phyloP scores from a whole-genome alignment of 2,797 vertebrate species.

The Neosilurus mollespiculum region DNA sequence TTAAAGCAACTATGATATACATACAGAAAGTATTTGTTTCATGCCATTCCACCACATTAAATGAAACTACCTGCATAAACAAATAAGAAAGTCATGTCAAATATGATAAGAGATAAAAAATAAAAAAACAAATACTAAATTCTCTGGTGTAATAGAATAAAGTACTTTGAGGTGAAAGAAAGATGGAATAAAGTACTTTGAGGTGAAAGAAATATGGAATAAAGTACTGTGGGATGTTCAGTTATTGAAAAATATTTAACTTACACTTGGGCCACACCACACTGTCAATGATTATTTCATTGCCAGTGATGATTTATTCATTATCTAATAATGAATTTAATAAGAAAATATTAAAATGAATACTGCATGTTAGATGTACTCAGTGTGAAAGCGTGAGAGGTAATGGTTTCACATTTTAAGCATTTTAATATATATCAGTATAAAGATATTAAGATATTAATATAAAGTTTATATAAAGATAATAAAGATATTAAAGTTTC shows the following conservation, averaged over 20 bases:
- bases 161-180: no score
- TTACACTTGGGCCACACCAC: neutral
- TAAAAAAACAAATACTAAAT: neutral
- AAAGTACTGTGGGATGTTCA: neutral
- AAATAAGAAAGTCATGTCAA: neutral
- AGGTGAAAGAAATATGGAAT: no score
- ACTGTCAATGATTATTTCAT: neutral
- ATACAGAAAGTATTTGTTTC: no score
- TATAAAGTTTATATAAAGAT: no score
- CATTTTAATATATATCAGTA: neutral
- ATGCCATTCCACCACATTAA: no score
- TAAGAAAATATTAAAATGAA: neutral
- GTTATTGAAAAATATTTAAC: neutral
- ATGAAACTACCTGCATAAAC: no score
- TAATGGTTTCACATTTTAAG: neutral
- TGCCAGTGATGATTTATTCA: neutral
- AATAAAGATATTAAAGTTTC: neutral
- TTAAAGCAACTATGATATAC: no score
- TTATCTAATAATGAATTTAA: neutral
- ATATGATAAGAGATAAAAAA: no score
- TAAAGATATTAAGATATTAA: no score
- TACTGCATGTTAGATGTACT: neutral
- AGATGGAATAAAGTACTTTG: no score
- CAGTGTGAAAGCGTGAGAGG: neutral
- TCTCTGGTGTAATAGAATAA: neutral